Evolutionary conservation across 1,140 invertebrate genomes (phyloP).

Genomic region (Agraylea sexmaculata): DNA sequence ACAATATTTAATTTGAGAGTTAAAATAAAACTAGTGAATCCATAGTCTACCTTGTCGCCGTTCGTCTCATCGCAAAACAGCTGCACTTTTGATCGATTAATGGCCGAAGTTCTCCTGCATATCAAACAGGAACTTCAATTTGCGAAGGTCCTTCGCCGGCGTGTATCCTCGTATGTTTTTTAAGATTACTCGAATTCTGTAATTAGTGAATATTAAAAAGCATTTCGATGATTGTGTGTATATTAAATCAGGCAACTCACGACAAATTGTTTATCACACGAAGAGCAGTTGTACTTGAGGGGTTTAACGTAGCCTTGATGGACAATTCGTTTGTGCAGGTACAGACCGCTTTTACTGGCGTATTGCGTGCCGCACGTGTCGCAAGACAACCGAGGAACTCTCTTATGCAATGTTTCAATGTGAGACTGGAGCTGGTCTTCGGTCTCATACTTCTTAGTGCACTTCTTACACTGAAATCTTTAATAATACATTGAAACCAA

Average conservation of each 20-base stretch:
- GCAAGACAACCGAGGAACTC: neutral
- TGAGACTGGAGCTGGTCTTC: conserved; percentile 3
- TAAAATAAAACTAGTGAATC: too few relatives aligned
- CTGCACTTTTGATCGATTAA: too few relatives aligned
- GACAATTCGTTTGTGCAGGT: neutral
- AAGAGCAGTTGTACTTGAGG: conserved; percentile 1
- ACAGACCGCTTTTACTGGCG: conserved; percentile 3
- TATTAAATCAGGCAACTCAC: too few relatives aligned
- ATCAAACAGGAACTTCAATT: conserved; percentile 30
- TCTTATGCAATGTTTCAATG: conserved; percentile 4
- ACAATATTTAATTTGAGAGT: too few relatives aligned
- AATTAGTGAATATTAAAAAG: too few relatives aligned
- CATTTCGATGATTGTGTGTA: too few relatives aligned
- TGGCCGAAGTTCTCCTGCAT: too few relatives aligned
- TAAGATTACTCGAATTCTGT: too few relatives aligned
- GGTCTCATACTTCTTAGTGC: conserved; percentile 6
- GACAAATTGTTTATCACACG: conserved; percentile 7
- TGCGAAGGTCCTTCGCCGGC: conserved; percentile 47
- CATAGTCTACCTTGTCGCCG: too few relatives aligned
- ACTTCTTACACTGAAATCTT: neutral
- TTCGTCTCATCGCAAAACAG: too few relatives aligned
- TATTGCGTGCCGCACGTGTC: conserved; percentile 6
- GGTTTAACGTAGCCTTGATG: conserved; percentile 2
- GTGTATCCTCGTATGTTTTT: conserved; percentile 48
- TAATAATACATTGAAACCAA: too few relatives aligned